Base-by-base conservation (phyloP, 1,140 invertebrate species). In the Latrodectus geometricus region DNA sequence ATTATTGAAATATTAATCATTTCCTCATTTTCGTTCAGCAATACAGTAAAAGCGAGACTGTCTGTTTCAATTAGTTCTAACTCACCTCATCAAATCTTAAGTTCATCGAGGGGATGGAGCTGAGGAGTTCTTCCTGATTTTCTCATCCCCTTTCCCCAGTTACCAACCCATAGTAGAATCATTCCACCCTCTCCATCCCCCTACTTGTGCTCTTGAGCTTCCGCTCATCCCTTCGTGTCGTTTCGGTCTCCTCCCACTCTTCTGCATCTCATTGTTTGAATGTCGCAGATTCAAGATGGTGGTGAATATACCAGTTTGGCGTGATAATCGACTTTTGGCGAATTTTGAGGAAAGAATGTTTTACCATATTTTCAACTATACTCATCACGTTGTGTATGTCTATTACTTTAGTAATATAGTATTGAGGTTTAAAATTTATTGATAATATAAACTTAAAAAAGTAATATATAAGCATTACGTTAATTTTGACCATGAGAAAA, bases 211-310 rank as follows among this genome's bases (percentile, higher is more conserved):
- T 84, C 82, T 84, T 54, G 73, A 68, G 82, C 82, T 84, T 84
- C 82, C 82, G 72, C 73, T 84, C 82, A 76, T 84, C 82, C 82
- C 82, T 76, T 68, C 82, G 82, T 84, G 82, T 84, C 82, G 61
- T 84, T 76, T 76, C 56, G 72, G 73, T 84, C 72, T 69, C 82
- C 82, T 75, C 82, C 82, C 82, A 65, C 82, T 84, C 82, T 69
- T 76, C 82, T 76, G 73, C 82, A 75, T 76, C 82, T 76, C 82
- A 84, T 84, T 84, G 82, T 84, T 84, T 76, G 72, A 84, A 61
- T 84, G 82, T 84, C 82, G 82, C 74, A 68, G 82, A 35, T 84
- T 52, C 56, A 61, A 50, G 52, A 56, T 7, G 8, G n/a, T 12
- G 73, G 23, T 12, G 50, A 73, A n/a, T 66, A 66, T n/a, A 48